Conservation (phyloP, 2,113 vertebrate species). For the Tringa solitaria region DNA sequence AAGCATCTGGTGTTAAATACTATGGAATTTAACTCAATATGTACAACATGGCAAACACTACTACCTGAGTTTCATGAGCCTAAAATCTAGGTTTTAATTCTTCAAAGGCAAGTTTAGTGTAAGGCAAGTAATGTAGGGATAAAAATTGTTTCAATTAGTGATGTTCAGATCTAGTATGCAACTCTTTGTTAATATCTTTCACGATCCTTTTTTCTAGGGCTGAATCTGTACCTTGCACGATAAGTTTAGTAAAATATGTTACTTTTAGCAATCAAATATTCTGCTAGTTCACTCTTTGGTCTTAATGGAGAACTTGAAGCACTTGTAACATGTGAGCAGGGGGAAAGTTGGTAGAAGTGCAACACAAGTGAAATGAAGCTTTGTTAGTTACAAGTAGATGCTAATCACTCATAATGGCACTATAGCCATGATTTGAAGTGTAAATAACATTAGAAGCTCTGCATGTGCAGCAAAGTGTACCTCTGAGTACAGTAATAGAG, state of each 20-base stretch:
- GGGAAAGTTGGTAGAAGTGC: background rate
- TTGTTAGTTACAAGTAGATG: background rate
- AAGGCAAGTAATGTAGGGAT: background rate
- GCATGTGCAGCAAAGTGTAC: background rate
- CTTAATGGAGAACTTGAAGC: background rate
- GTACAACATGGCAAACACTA: background rate
- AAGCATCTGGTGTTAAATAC: background rate
- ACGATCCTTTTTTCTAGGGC: background rate
- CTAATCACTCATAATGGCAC: background rate
- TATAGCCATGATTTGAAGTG: background rate
- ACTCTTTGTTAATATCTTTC: background rate
- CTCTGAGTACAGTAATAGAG: background rate
- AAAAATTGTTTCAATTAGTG: background rate
- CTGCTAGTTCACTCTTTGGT: background rate
- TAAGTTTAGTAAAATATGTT: background rate
- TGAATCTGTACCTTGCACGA: background rate
- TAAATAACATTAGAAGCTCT: background rate
- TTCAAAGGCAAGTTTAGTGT: background rate
- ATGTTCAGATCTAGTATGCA: background rate
- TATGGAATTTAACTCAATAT: background rate
- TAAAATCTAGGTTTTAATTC: background rate
- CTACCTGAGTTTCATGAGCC: background rate
- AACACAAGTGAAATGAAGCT: background rate
- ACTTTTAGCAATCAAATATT: background rate
- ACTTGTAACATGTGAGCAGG: background rate